Evolutionary conservation across 2,888 invertebrate genomes (phyloP).

Genomic region (Caenorhabditis sulstoni): DNA sequence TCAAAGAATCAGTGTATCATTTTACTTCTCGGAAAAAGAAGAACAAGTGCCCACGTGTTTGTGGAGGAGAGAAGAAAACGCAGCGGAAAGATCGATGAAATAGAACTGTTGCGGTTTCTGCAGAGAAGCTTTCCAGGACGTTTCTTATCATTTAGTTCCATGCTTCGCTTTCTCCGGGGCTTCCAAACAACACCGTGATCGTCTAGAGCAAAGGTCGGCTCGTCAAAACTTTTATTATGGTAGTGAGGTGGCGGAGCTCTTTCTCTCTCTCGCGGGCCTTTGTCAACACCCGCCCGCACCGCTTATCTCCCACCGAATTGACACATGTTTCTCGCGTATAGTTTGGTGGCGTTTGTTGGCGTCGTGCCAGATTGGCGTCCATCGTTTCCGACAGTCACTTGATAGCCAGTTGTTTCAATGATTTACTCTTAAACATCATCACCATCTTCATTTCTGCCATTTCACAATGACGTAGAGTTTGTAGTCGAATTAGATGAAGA

Average conservation of each 20-base stretch:
- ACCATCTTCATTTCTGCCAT: neutral
- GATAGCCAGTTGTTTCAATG: conserved; percentile 32
- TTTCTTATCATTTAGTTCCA: neutral
- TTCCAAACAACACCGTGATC: conserved; percentile 16
- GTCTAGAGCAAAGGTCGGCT: conserved; percentile 24
- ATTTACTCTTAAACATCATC: conserved; percentile 5
- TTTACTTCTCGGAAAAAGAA: conserved; percentile 28
- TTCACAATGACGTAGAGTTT: conserved; percentile 3
- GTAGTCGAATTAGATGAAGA: conserved; percentile 19
- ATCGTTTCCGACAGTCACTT: neutral
- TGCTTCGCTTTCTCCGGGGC: neutral
- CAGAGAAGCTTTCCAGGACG: too few relatives aligned
- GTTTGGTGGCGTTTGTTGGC: conserved; percentile 23
- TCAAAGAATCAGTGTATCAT: conserved; percentile 51
- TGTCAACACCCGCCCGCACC: conserved; percentile 13
- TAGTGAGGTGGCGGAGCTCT: conserved; percentile 1
- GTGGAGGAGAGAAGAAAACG: neutral
- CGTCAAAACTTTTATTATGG: conserved; percentile 23
- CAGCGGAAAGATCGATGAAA: neutral
- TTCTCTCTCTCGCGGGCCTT: conserved; percentile 19
- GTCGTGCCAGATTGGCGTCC: conserved; percentile 16
- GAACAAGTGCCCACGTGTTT: conserved; percentile 38
- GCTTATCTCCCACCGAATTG: conserved; percentile 27
- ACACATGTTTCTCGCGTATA: conserved; percentile 40
- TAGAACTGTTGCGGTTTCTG: conserved; percentile 19